Conservation (phyloP, 2,113 vertebrate genomes). For the Eclectus roratus region DNA sequence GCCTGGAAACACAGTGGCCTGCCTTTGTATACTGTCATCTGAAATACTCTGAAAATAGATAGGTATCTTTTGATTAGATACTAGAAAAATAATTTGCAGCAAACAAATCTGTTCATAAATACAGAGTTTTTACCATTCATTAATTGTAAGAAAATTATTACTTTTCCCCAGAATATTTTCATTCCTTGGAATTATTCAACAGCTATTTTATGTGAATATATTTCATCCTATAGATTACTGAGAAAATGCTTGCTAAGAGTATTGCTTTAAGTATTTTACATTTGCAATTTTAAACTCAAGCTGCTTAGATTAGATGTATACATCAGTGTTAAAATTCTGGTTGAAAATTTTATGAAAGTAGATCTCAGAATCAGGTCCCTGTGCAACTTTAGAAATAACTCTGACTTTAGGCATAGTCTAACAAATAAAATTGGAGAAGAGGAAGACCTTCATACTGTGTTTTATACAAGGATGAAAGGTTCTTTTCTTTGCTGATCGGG, state of each 20-base stretch:
- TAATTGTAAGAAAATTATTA: background rate
- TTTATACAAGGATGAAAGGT: background rate
- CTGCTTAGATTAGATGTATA: background rate
- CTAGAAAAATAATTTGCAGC: background rate
- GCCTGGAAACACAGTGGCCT: background rate
- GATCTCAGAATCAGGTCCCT: background rate
- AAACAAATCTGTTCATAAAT: background rate
- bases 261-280: background rate
- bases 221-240: background rate
- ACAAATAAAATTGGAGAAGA: background rate
- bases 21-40: background rate
- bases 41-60: background rate
- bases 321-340: background rate
- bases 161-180: background rate
- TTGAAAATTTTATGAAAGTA: background rate
- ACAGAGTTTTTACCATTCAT: background rate
- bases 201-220: background rate
- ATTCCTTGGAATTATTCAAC: background rate
- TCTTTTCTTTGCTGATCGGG: background rate
- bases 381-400: background rate
- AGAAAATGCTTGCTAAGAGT: background rate
- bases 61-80: background rate
- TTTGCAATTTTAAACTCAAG: background rate
- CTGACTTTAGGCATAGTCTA: background rate
- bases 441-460: background rate